Conservation (phyloP, 2,888 invertebrate species). For the Disparrhopalites patrizii region DNA sequence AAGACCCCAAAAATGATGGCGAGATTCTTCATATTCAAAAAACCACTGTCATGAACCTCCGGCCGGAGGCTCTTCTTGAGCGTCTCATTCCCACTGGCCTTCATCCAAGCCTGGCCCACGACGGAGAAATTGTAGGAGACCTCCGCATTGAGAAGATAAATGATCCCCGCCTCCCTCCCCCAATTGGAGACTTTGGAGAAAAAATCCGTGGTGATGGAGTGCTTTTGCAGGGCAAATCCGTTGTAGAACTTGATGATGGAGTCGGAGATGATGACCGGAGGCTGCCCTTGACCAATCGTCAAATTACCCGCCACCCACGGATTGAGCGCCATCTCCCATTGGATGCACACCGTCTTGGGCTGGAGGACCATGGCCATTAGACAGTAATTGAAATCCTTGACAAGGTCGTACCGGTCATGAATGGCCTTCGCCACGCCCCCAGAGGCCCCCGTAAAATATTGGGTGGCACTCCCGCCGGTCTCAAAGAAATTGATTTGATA, state of each 20-base stretch:
- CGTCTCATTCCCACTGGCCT: too few species aligned
- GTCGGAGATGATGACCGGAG: background rate
- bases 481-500: background rate
- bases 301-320: background rate
- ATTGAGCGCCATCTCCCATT: background rate
- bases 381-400: background rate
- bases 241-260: background rate
- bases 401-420: background rate
- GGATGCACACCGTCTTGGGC: background rate
- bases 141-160: background rate
- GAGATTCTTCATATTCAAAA: too few species aligned
- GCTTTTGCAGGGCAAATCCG: constrained; percentile 1
- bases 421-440: background rate
- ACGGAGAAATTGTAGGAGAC: background rate
- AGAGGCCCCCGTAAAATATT: background rate
- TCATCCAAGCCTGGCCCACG: background rate
- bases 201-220: background rate
- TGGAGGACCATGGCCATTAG: background rate
- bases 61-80: too few species aligned
- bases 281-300: background rate
- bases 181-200: background rate
- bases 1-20: too few species aligned
- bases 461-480: background rate
- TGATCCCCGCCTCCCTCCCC: background rate
- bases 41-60: too few species aligned